Percentiles rank a stretch among this genome's conserved stretches.
Conservation (phyloP, 1,140 invertebrate species). For the Lasioglossum baleicum region DNA sequence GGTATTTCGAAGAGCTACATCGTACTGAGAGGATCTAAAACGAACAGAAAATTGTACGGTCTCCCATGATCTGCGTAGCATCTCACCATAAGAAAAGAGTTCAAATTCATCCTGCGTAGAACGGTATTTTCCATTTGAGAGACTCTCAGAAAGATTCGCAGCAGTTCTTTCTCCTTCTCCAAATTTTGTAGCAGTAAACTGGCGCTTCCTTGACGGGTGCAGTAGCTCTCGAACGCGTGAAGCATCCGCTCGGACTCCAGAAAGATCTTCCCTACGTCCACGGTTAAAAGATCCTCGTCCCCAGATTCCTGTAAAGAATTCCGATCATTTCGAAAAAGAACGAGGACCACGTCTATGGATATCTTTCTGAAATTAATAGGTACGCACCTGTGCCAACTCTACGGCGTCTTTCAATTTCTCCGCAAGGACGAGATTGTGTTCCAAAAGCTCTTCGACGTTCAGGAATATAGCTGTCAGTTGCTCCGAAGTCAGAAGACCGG, state of each 20-base stretch:
- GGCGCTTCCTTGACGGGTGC: constrained; percentile 93
- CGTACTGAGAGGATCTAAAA: too few relatives aligned
- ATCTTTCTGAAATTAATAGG: too few relatives aligned
- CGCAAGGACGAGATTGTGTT: constrained; percentile 92
- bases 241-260: constrained; percentile 95
- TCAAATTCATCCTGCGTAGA: constrained; percentile 95
- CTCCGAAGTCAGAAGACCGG: constrained; percentile 89
- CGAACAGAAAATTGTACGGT: neutral
- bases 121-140: constrained; percentile 98
- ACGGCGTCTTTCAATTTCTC: constrained; percentile 92
- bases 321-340: neutral
- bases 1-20: too few relatives aligned
- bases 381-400: constrained; percentile 85
- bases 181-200: constrained; percentile 93
- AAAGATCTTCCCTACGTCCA: constrained; percentile 95
- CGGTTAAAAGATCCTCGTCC: constrained; percentile 91
- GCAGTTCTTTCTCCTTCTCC: constrained; percentile 96
- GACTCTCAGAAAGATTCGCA: constrained; percentile 95
- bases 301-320: constrained; percentile 74
- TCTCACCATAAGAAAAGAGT: constrained; percentile 97
- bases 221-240: constrained; percentile 96
- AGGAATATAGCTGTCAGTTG: constrained; percentile 94
- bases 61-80: neutral
- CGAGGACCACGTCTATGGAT: too few relatives aligned
- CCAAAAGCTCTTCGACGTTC: constrained; percentile 94